phyloP scores from a whole-genome alignment of 1,140 invertebrate genomes.

The Lepeophtheirus salmonis region DNA sequence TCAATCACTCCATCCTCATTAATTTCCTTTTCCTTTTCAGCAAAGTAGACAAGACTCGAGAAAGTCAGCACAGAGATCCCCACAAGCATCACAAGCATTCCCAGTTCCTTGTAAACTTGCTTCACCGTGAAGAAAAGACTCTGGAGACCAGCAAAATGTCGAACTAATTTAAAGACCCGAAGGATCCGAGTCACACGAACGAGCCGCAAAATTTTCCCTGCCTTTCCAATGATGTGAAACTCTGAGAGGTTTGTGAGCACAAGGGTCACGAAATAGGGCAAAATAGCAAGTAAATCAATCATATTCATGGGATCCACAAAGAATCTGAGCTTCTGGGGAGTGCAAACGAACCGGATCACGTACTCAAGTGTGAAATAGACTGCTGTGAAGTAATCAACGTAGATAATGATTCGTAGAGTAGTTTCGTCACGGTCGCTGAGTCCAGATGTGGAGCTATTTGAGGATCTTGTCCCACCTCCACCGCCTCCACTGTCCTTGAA shows the following conservation, averaged over 20 bases:
- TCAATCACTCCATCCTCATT: constrained; percentile 4
- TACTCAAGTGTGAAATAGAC: constrained; percentile 18
- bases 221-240: constrained; percentile 19
- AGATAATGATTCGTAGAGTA: constrained; percentile 6
- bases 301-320: constrained; percentile 15
- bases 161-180: constrained; percentile 17
- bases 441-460: not conserved
- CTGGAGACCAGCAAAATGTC: constrained; percentile 18
- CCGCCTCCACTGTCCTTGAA: not conserved
- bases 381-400: constrained; percentile 9
- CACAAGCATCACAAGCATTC: constrained; percentile 11
- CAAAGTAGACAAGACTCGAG: constrained; percentile 19
- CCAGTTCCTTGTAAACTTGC: constrained; percentile 16
- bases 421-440: not conserved
- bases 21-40: constrained; percentile 16
- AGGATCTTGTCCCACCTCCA: no score
- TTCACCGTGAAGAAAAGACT: constrained; percentile 12
- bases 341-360: constrained; percentile 3
- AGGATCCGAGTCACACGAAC: constrained; percentile 15
- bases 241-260: constrained; percentile 13
- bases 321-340: constrained; percentile 12
- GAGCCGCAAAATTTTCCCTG: constrained; percentile 17
- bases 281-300: constrained; percentile 17
- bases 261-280: constrained; percentile 12
- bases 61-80: constrained; percentile 15